Conservation (phyloP, 2,888 invertebrate species). For the Yponomeuta evonymella region DNA sequence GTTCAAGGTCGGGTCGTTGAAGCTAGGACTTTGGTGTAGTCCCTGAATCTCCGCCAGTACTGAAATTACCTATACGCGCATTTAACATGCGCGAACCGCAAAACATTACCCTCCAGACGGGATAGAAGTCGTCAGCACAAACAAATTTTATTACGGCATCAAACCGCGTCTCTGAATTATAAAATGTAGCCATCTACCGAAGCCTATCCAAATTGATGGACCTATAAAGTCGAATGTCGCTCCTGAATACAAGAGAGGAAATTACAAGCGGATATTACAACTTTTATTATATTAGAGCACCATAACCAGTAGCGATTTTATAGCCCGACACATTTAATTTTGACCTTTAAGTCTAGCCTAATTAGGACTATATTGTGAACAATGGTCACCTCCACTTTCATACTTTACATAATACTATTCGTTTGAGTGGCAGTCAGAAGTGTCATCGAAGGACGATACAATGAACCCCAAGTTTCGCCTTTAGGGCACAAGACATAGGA, state of each 20-base stretch:
- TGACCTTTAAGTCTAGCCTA: neutral
- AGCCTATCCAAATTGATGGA: constrained; percentile 3
- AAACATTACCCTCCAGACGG: neutral
- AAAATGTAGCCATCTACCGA: neutral
- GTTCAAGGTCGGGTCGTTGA: too few relatives aligned
- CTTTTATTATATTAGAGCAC: neutral
- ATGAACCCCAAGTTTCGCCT: too few relatives aligned
- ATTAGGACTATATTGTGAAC: neutral
- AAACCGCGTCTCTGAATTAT: constrained; percentile 1
- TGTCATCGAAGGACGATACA: too few relatives aligned
- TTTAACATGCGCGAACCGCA: neutral
- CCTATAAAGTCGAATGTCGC: neutral
- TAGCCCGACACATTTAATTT: neutral
- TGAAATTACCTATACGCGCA: neutral
- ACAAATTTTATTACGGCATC: neutral
- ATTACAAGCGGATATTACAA: constrained; percentile 10
- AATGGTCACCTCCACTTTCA: too few relatives aligned
- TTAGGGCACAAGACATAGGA: too few relatives aligned
- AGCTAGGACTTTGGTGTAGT: too few relatives aligned
- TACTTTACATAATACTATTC: too few relatives aligned
- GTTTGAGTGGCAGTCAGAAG: too few relatives aligned
- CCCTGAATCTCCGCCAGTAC: too few relatives aligned
- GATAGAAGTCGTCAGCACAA: neutral
- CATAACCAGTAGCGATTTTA: constrained; percentile 9
- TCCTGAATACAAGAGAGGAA: constrained; percentile 4